Base-by-base conservation (phyloP, 2,888 invertebrate genomes). In the Drosophila atroscutellata region DNA sequence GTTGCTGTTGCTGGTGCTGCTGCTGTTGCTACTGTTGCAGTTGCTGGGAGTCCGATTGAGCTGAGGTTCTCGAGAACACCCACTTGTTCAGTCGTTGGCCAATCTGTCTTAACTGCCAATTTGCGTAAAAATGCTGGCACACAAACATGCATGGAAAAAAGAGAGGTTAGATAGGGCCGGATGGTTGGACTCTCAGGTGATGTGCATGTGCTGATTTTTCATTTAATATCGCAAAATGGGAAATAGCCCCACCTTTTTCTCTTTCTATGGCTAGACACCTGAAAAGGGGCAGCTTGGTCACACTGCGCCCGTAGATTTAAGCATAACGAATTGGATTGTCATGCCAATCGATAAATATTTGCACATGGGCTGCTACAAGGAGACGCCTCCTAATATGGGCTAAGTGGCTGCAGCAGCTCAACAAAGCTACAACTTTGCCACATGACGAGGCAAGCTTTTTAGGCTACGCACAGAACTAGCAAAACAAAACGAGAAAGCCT, bases 331-430 rank as follows among this genome's bases (percentile, higher is more conserved):
- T 87, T 80, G 87, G 85, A 79, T 82, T 87, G 89, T 89, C 85
- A 88, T 80, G 86, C 74, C 89, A 89, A 88, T 89, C 89, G 86
- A 90, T 90, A 90, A 83, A 90, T 90, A 82, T 87, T 89, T 87
- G 86, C 78, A 78, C 77, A 77, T 75, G 66, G 72, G 54, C 60
- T 30, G 67, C 66, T 58, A 61, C 56, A 61, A 32, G 50, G 58
- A 80, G 83, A 77, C 69, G 75, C 60, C 75, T 72, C 70, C 69
- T 79, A 88, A 83, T 88, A 80, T 82, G 77, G 86, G 86, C 81
- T 82, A 83, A 86, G 80, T 84, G 77, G 70, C 68, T 58, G 56
- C 30, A 73, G 57, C 49, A 68, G 57, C 39, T 52, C 58, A 68
- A 63, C 57, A 55, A 54, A 74, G 74, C 71, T 62, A 62, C 56